Evolutionary conservation across 2,888 invertebrate genomes (phyloP).

Genomic region (Desoria tigrina): DNA sequence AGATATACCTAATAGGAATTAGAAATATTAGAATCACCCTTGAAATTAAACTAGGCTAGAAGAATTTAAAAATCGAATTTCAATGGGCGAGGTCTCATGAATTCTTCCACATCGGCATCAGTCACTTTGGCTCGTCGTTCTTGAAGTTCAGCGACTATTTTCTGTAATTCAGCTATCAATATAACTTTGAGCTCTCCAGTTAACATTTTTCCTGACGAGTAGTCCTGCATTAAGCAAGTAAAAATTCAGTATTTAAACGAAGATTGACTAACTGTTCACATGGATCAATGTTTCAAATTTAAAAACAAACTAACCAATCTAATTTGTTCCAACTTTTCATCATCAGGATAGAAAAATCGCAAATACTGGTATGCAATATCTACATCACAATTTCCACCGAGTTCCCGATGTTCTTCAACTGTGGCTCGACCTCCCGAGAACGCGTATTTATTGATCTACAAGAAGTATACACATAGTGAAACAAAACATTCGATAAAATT

Average conservation of each 20-base stretch:
- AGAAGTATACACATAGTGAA: background rate
- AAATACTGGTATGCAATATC: slow-evolving; percentile 95
- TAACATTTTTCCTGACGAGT: slow-evolving; percentile 81
- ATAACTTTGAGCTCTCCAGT: slow-evolving; percentile 94
- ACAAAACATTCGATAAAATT: background rate
- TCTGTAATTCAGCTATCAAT: slow-evolving; percentile 76
- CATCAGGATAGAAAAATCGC: slow-evolving; percentile 92
- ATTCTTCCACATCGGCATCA: slow-evolving; percentile 79
- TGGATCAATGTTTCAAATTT: background rate
- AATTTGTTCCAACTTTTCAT: slow-evolving; percentile 76
- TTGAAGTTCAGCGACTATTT: slow-evolving; percentile 81
- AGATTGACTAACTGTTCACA: no score
- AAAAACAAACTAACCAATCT: slow-evolving; percentile 59
- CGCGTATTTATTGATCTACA: slow-evolving; percentile 85
- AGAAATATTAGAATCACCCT: no score
- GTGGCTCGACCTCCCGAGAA: slow-evolving; percentile 95
- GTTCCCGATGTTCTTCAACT: slow-evolving; percentile 83
- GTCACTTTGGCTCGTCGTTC: slow-evolving; percentile 75
- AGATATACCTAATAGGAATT: no score
- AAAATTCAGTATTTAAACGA: background rate
- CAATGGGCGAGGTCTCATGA: slow-evolving; percentile 80
- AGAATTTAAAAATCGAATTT: slow-evolving; percentile 58
- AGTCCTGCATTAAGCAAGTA: slow-evolving; percentile 71
- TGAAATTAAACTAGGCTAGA: no score
- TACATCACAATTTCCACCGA: slow-evolving; percentile 93